Conservation (phyloP, 2,888 invertebrate species). For the Stenichneumon culpator region DNA sequence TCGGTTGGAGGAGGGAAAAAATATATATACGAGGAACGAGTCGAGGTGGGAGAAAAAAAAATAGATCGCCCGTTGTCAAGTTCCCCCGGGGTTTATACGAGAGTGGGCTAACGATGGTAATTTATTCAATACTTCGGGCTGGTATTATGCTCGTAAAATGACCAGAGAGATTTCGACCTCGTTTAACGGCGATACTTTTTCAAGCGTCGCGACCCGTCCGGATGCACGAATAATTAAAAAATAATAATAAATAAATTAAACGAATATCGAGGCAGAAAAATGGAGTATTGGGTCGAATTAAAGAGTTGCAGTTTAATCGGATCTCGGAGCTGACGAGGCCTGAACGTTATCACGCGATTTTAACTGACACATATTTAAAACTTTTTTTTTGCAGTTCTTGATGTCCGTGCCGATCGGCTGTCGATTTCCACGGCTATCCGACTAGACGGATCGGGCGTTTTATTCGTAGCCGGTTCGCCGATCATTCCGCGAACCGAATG, state of each 20-base stretch:
- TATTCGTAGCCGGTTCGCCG: background rate
- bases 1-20: background rate
- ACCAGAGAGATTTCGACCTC: conserved; percentile 27
- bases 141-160: conserved; percentile 27
- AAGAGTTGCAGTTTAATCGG: background rate
- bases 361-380: background rate
- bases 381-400: background rate
- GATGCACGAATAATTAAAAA: background rate
- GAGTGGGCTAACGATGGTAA: conserved; percentile 27
- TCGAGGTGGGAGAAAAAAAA: conserved; percentile 3
- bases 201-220: conserved; percentile 41
- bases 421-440: background rate
- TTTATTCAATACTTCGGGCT: conserved; percentile 27
- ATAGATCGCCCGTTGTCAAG: conserved; percentile 35
- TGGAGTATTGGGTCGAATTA: background rate
- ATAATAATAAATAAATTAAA: background rate
- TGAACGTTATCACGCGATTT: background rate
- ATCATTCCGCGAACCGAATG: conserved; percentile 53
- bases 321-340: background rate
- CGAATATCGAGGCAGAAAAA: background rate
- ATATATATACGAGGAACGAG: conserved; percentile 1
- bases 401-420: background rate
- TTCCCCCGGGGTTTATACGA: conserved; percentile 19
- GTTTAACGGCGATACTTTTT: conserved; percentile 63
- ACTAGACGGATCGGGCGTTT: background rate